phyloP scores from a whole-genome alignment of 2,888 invertebrate genomes.

The Prostheceraeus crozeri region DNA sequence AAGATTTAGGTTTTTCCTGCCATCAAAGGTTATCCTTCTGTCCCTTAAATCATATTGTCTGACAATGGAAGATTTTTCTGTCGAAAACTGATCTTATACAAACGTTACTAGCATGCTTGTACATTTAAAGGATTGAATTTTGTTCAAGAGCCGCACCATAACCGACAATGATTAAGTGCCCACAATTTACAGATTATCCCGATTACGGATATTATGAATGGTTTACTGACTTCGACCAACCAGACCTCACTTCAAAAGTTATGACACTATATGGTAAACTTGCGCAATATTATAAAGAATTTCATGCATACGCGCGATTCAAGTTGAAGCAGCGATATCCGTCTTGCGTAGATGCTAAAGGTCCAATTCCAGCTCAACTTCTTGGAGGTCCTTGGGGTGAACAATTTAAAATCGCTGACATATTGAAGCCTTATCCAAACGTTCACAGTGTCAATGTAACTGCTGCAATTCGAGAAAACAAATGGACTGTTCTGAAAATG shows the following conservation, averaged over 20 bases:
- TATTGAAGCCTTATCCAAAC: conserved; percentile 37
- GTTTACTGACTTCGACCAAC: conserved; percentile 40
- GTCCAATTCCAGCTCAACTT: conserved; percentile 38
- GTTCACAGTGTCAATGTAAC: conserved; percentile 31
- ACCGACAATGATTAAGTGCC: no score
- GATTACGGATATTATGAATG: conserved; percentile 9
- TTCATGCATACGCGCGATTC: conserved; percentile 52
- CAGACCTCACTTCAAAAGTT: conserved; percentile 44
- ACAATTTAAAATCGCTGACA: conserved; percentile 34
- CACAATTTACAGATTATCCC: conserved; percentile 32
- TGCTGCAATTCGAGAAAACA: conserved; percentile 6
- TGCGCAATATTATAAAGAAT: conserved; percentile 49
- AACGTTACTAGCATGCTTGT: no score
- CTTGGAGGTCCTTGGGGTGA: conserved; percentile 41
- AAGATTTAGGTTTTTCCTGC: no score
- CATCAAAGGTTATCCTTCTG: no score
- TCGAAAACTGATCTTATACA: no score
- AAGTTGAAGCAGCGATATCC: conserved; percentile 45
- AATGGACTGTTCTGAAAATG: no score
- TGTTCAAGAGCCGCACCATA: no score
- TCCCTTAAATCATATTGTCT: no score
- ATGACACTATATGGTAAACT: conserved; percentile 47
- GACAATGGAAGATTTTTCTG: no score
- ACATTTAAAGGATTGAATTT: no score
- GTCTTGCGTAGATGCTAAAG: conserved; percentile 38